Evolutionary conservation across 2,888 invertebrate genomes (phyloP).

Genomic region (Gymnosoma rotundatum): DNA sequence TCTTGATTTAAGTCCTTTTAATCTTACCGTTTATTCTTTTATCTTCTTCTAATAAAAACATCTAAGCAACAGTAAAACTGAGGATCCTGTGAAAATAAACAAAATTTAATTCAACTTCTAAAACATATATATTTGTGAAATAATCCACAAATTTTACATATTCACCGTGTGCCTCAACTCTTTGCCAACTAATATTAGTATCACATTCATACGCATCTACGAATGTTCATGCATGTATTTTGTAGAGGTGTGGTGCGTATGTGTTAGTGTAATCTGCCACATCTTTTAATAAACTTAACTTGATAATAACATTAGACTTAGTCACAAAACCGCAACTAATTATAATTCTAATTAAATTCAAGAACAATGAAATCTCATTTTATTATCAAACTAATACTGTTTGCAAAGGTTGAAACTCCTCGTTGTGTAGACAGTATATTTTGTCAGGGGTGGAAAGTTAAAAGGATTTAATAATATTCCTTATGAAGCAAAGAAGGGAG

Average conservation of each 20-base stretch:
- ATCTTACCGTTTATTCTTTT: too few species aligned
- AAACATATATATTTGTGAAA: background rate
- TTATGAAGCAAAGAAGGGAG: too few species aligned
- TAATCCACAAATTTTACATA: background rate
- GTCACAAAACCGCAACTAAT: slow-evolving; percentile 56
- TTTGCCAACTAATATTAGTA: slow-evolving; percentile 23
- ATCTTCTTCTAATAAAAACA: too few species aligned
- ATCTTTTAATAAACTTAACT: slow-evolving; percentile 62
- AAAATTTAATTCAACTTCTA: slow-evolving; percentile 22
- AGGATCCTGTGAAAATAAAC: too few species aligned
- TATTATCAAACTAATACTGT: slow-evolving; percentile 55
- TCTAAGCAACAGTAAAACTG: too few species aligned
- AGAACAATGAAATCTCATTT: slow-evolving; percentile 67
- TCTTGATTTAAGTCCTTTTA: too few species aligned
- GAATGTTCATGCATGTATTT: background rate
- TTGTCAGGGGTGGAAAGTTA: background rate
- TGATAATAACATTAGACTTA: slow-evolving; percentile 45
- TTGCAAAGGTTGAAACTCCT: slow-evolving; percentile 9
- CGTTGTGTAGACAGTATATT: background rate
- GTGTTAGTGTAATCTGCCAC: slow-evolving; percentile 49
- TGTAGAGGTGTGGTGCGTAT: background rate
- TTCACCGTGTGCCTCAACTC: slow-evolving; percentile 5
- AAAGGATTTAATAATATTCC: too few species aligned
- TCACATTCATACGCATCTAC: background rate
- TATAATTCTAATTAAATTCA: slow-evolving; percentile 69